Evolutionary conservation across 2,888 invertebrate species (phyloP), one percentile per base, ranked within the genome.

Genomic region (Pelosia muscerda): DNA sequence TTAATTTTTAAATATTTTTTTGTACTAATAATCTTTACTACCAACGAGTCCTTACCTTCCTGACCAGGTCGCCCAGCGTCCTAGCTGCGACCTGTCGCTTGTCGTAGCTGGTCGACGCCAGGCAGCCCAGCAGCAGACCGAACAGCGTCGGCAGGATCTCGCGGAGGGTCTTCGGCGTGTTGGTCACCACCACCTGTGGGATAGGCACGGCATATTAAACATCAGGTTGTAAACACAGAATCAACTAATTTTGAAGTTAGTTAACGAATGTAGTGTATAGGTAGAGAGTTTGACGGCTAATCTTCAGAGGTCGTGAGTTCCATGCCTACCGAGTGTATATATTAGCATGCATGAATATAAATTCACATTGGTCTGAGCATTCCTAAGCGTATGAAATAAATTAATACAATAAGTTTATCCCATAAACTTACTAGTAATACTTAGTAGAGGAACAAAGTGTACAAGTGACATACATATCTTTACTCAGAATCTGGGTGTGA

Each of bases 61-160:
- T 95, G 2, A 99, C 99, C 72, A 99, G 95, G 93, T 99, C 99
- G 9, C 99, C 99, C 38, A 99, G 95, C 0, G 99, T 99, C 67
- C 99, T 95, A 0, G 99, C 99, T 19, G 99, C 99, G 38, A 99
- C 98, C 94, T 99, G 99, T 80, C 99, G 95, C 89, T 99, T 99
- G 91, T 99, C 99, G 86, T 98, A 98, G 91, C 98, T 99, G 63
- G 98, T 98, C 87, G 98, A 99, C 2, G 99, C 99, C 77, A 99
- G 95, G 91, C 99, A 99, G 63, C 99, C 98, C 66, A 99, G 95
- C 72, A 99, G 94, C 63, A 99, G 95, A 19, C 97, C 96, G 93
- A 99, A 99, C 59, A 99, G 94, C 0, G 99, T 98, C 9, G 99
- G 98, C 76, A 99, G 95, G 84, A 99, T 99, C 96, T 99, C 99